Evolutionary conservation across 2,113 vertebrate species (phyloP).

Genomic region (Nycticryphes semicollaris): DNA sequence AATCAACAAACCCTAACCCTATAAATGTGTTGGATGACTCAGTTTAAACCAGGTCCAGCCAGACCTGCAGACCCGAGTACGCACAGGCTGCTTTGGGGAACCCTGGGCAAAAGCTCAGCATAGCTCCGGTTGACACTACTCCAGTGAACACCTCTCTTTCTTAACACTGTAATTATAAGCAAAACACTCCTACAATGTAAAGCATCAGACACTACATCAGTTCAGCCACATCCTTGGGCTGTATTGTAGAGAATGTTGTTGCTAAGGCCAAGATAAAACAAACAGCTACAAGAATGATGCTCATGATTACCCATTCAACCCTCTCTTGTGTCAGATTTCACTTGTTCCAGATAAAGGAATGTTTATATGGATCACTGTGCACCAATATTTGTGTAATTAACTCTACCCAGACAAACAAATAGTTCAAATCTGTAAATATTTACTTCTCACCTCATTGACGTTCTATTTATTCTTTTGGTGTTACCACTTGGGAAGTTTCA

Average conservation of each 20-base stretch:
- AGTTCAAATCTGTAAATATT: slow-evolving; percentile 62
- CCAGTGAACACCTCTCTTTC: not conserved
- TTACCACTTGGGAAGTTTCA: not conserved
- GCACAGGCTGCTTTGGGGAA: fast-evolving
- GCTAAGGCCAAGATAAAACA: not conserved
- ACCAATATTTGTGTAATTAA: slow-evolving; percentile 52
- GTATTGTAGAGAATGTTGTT: not conserved
- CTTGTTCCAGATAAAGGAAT: not conserved
- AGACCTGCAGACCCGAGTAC: not conserved
- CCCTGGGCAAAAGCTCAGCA: not conserved
- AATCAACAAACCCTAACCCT: fast-evolving
- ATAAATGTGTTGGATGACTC: not conserved
- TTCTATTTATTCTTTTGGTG: not conserved
- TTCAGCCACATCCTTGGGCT: not conserved
- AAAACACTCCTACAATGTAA: not conserved
- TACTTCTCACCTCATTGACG: slow-evolving; percentile 34
- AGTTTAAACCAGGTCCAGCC: not conserved
- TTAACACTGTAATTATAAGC: not conserved
- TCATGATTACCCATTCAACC: not conserved
- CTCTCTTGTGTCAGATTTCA: not conserved
- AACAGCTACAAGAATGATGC: not conserved
- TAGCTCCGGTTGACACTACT: not conserved
- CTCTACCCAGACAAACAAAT: slow-evolving; percentile 39
- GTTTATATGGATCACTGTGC: slow-evolving; percentile 16
- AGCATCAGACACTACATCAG: not conserved